Evolutionary conservation across 2,113 vertebrate genomes (phyloP), one percentile per base, ranked within the genome.

Genomic region (Australoheros scitulus): DNA sequence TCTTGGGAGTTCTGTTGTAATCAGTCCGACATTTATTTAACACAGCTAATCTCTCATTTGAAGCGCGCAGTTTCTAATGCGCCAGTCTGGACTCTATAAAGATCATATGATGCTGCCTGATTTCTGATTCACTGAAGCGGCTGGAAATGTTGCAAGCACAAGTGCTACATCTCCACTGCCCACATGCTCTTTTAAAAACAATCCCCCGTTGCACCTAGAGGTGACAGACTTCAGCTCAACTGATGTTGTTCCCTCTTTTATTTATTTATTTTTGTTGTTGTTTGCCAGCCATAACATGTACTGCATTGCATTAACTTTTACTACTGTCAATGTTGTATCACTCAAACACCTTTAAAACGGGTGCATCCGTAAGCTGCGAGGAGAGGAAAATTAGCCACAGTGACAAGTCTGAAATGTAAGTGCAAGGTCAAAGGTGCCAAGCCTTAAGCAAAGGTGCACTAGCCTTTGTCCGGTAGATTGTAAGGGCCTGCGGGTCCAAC

Each of bases 401-500:
- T 95, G 93, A 95, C 94, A 94, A 93, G 93, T 94, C 89, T 93
- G 94, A 94, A 93, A 92, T 87, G 90, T 87, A 83, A 93, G 92
- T 80, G 70, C 81, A 86, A 90, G 94, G 94, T 94, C 93, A 95
- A 94, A 95, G 94, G 94, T 94, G 92, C 60, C 81, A n/a, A 93
- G 93, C 93, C 93, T 94, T 94, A 94, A 94, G 94, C 94, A 94
- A 95, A 95, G 94, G 94, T 94, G 92, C 93, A 82, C 93, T 94
- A 93, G 92, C 94, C 94, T 95, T 94, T 95, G 94, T 95, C 93
- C 93, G 59, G 92, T 92, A 95, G 94, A 94, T 95, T 95, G 93
- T 94, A 94, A 94, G 92, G 94, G 94, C 94, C 93, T 93, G 93
- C 87, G 90, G 93, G 92, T 95, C 94, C 93, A 94, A 94, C 93